Conservation (phyloP, 2,888 invertebrate genomes). For the Eupithecia vulgata region DNA sequence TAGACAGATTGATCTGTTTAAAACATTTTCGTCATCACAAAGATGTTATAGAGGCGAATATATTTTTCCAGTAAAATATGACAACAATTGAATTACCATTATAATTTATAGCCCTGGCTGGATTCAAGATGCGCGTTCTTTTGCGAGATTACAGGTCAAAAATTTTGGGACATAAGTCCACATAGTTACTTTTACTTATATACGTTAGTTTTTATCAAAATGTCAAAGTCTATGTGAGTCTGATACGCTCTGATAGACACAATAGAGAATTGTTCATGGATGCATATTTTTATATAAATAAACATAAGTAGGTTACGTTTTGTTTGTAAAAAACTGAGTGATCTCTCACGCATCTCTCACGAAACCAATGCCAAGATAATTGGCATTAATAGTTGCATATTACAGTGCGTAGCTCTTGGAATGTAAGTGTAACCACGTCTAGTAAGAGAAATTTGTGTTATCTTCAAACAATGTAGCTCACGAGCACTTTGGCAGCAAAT, state of each 20-base stretch:
- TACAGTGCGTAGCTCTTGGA: conserved; percentile 23
- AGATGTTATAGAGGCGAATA: background rate
- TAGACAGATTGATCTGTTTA: background rate
- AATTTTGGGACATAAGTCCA: background rate
- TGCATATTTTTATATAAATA: conserved; percentile 11
- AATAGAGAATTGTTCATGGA: conserved; percentile 4
- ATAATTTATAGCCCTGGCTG: background rate
- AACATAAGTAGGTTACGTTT: conserved; percentile 31
- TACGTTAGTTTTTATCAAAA: background rate
- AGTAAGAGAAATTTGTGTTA: conserved; percentile 26
- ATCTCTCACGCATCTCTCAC: conserved; percentile 45
- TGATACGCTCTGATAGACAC: background rate
- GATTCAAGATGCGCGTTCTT: background rate
- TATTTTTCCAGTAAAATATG: background rate
- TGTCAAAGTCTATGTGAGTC: background rate
- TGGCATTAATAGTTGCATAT: conserved; percentile 20
- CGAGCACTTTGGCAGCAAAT: background rate
- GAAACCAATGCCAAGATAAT: conserved; percentile 42
- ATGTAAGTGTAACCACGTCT: conserved; percentile 29
- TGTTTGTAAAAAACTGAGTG: conserved; percentile 39
- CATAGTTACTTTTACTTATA: no score
- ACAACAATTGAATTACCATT: no score
- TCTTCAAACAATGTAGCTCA: background rate
- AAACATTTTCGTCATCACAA: background rate
- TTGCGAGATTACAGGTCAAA: background rate